Conservation (phyloP, 2,113 vertebrate species). For the Austrofundulus limnaeus region DNA sequence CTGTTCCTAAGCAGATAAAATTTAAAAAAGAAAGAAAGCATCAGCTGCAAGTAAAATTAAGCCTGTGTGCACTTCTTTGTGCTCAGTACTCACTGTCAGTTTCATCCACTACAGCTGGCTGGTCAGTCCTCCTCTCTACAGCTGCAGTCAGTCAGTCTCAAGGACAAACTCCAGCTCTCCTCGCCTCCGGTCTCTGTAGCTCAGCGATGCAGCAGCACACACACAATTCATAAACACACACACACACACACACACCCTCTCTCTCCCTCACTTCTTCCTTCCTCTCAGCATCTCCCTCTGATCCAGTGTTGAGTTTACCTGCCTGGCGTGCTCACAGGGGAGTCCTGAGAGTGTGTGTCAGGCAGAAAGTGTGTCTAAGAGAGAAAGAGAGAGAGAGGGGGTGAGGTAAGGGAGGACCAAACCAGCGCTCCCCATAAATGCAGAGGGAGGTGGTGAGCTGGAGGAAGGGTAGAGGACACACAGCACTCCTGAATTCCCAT, state of each 20-base stretch:
- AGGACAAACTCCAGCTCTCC: constrained; percentile 92
- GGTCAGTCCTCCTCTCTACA: constrained; percentile 57
- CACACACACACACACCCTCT: constrained; percentile 21
- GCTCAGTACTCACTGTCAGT: constrained; percentile 65
- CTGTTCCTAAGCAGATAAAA: constrained; percentile 56
- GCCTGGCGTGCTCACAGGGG: constrained; percentile 52
- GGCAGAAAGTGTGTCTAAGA: constrained; percentile 64
- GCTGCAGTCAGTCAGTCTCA: constrained; percentile 88
- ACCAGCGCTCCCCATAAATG: constrained; percentile 46
- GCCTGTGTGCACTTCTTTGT: constrained; percentile 3
- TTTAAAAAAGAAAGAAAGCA: constrained; percentile 11
- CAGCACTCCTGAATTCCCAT: constrained; percentile 57
- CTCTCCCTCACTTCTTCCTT: constrained; percentile 18
- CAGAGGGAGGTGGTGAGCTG: constrained; percentile 49
- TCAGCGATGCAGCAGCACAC: constrained; percentile 80
- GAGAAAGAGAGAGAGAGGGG: background rate
- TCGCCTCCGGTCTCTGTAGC: constrained; percentile 79
- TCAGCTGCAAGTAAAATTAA: constrained; percentile 30
- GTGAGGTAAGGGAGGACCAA: constrained; percentile 18
- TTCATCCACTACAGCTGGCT: constrained; percentile 62
- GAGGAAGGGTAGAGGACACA: constrained; percentile 74
- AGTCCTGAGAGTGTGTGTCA: constrained; percentile 65
- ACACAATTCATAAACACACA: constrained; percentile 25
- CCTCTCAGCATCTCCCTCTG: constrained; percentile 44
- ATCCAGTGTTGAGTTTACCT: constrained; percentile 67